Conservation (phyloP, 2,888 invertebrate species). For the Antheraea yamamai region DNA sequence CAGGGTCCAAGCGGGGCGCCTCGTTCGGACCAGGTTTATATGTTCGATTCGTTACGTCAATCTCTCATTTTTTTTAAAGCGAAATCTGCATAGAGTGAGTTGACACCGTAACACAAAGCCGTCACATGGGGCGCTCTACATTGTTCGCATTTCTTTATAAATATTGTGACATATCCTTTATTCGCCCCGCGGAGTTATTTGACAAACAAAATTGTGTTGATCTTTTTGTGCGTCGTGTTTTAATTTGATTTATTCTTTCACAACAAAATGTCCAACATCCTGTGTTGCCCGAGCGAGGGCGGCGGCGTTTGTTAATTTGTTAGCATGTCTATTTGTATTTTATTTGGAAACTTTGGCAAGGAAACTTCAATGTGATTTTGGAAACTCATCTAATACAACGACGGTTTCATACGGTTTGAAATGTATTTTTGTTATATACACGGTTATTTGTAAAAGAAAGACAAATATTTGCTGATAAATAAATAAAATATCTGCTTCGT, state of each 20-base stretch:
- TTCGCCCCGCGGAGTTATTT: conserved; percentile 71
- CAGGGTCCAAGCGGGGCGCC: conserved; percentile 68
- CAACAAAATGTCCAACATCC: conserved; percentile 74
- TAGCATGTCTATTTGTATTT: conserved; percentile 73
- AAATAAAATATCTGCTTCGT: conserved; percentile 18
- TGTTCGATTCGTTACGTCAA: conserved; percentile 79
- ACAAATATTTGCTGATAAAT: background rate
- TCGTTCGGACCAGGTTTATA: conserved; percentile 39
- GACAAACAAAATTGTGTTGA: conserved; percentile 75
- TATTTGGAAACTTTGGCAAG: conserved; percentile 63
- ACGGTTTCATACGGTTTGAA: background rate
- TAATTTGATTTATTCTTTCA: conserved; percentile 80
- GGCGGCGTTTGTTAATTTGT: conserved; percentile 75
- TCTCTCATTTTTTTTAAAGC: conserved; percentile 69
- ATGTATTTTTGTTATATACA: background rate
- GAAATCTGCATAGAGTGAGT: conserved; percentile 79
- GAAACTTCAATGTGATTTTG: conserved; percentile 41
- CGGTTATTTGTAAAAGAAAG: background rate
- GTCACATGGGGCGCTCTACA: conserved; percentile 61
- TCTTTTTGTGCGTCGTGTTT: conserved; percentile 72
- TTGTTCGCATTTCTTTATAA: conserved; percentile 79
- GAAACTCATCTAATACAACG: background rate
- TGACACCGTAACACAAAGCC: conserved; percentile 74
- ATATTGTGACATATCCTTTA: conserved; percentile 81
- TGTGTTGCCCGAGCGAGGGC: conserved; percentile 51